These are phyloP conservation scores for Steromphala cineraria DNA, from an alignment of 2,888 invertebrate species.

Conservation along the genomic window DNA sequence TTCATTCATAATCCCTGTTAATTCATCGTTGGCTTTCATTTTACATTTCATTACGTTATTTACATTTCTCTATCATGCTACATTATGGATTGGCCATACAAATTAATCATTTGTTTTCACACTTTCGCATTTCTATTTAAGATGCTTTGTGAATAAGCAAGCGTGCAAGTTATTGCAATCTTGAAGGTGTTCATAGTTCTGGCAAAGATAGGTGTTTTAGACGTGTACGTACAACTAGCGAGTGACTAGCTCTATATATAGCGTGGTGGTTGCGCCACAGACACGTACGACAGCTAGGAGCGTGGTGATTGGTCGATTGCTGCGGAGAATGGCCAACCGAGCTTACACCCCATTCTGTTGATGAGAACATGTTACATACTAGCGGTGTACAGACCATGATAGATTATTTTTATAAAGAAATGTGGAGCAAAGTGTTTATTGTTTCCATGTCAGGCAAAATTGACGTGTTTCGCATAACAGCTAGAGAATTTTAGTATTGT, in stretches of 20 bases:
- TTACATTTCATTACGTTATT: conserved; percentile 12
- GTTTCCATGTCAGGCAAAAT: conserved; percentile 18
- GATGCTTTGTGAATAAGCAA: conserved; percentile 22
- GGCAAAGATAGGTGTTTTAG: conserved; percentile 7
- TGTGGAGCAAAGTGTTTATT: conserved; percentile 25
- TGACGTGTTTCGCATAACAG: conserved; percentile 47
- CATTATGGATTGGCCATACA: conserved; percentile 23
- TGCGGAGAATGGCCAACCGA: neutral
- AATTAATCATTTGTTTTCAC: conserved; percentile 10
- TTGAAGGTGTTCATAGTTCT: conserved; percentile 28
- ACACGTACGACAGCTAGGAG: neutral
- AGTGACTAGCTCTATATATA: neutral
- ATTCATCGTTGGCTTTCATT: conserved; percentile 21
- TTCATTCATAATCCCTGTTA: conserved; percentile 19
- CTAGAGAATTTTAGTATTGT: conserved; percentile 54
- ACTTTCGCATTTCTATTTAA: conserved; percentile 24
- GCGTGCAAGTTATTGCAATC: conserved; percentile 19
- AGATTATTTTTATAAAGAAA: conserved; percentile 35
- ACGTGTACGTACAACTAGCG: neutral
- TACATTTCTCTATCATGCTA: conserved; percentile 1
- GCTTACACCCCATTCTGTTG: neutral
- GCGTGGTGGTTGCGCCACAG: neutral
- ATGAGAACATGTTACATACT: conserved; percentile 19
- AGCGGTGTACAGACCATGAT: conserved; percentile 27
- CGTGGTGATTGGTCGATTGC: neutral